Evolutionary conservation across 1,140 invertebrate species (phyloP).

Genomic region (Babylonia areolata): DNA sequence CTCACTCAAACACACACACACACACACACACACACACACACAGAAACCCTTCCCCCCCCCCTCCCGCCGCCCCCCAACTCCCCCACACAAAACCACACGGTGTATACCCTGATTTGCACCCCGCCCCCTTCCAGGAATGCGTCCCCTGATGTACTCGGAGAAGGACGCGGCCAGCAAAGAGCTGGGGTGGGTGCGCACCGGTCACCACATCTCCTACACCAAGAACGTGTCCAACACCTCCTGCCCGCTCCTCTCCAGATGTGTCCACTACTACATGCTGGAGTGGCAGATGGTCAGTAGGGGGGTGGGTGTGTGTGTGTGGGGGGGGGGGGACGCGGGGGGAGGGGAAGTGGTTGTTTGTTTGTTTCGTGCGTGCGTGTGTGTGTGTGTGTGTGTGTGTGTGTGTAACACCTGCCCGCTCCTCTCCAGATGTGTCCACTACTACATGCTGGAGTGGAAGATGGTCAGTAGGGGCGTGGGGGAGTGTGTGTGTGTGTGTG

Average conservation of each 20-base stretch:
- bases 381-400: too few species aligned
- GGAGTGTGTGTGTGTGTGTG: too few species aligned
- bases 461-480: constrained; percentile 62
- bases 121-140: constrained; percentile 65
- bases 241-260: constrained; percentile 67
- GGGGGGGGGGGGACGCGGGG: too few species aligned
- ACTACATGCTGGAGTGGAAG: constrained; percentile 55
- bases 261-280: constrained; percentile 69
- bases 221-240: constrained; percentile 67
- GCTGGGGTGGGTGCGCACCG: constrained; percentile 70
- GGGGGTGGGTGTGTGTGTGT: constrained; percentile 22
- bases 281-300: constrained; percentile 74
- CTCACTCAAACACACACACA: too few species aligned
- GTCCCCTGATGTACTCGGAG: constrained; percentile 74
- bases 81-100: too few species aligned
- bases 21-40: not conserved
- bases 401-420: too few species aligned
- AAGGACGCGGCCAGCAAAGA: constrained; percentile 62
- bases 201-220: constrained; percentile 74
- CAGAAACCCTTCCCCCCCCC: not conserved
- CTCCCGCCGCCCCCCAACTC: too few species aligned
- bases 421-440: not conserved
- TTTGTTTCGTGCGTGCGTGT: too few species aligned
- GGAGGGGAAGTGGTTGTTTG: too few species aligned
- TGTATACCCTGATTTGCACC: not conserved